Percentiles rank a stretch among this genome's conserved stretches.
phyloP scores from a whole-genome alignment of 2,797 vertebrate genomes.

The Manis javanica region DNA sequence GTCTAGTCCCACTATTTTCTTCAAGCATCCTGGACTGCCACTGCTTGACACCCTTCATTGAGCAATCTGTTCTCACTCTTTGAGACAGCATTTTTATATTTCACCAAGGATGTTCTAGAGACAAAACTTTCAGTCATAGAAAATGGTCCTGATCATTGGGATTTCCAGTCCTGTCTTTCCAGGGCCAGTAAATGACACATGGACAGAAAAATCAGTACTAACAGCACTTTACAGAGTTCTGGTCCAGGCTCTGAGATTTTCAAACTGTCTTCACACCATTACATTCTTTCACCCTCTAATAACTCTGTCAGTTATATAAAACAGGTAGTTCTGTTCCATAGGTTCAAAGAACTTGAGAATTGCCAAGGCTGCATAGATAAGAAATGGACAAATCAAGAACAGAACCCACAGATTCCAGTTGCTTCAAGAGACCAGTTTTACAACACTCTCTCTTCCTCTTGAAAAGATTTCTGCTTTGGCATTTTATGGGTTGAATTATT shows the following conservation, averaged over 20 bases:
- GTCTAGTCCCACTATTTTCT: neutral
- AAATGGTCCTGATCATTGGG: neutral
- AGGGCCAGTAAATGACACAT: neutral
- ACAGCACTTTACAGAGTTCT: neutral
- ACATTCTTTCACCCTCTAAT: neutral
- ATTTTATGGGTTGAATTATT: neutral
- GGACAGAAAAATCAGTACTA: neutral
- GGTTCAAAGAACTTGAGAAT: neutral
- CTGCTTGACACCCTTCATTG: neutral
- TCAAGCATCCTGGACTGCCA: neutral
- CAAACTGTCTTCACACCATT: neutral
- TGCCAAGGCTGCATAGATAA: neutral
- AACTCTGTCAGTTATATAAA: neutral
- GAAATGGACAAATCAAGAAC: neutral
- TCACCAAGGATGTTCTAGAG: neutral
- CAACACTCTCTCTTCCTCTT: neutral
- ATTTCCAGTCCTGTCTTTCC: neutral
- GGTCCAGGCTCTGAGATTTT: neutral
- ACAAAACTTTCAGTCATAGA: neutral
- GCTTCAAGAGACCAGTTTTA: neutral
- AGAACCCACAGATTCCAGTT: neutral
- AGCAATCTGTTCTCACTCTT: neutral
- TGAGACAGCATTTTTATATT: neutral
- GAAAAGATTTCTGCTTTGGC: neutral
- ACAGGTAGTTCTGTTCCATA: neutral